Percentiles rank a stretch among this genome's conserved stretches.
phyloP scores from a whole-genome alignment of 2,113 vertebrate species.

The Atractosteus spatula region DNA sequence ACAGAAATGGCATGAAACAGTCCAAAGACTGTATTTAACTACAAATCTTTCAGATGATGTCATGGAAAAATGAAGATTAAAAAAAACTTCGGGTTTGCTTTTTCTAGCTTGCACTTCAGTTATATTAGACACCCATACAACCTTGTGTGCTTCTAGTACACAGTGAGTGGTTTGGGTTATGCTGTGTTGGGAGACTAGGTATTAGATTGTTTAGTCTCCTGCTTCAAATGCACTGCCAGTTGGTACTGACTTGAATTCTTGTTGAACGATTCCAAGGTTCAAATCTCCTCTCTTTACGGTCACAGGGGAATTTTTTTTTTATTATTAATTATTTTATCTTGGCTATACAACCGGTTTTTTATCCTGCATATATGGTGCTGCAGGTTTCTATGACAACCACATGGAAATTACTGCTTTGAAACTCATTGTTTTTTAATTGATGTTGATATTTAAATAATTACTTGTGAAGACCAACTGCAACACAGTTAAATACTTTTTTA shows the following conservation, averaged over 20 bases:
- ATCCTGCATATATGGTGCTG: no score
- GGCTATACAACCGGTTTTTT: no score
- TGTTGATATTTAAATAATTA: no score
- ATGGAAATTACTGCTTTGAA: no score
- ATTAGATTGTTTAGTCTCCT: slow-evolving; percentile 1
- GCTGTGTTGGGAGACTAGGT: neutral
- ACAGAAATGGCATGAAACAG: slow-evolving; percentile 30
- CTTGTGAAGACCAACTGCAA: no score
- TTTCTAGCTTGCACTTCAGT: slow-evolving; percentile 6
- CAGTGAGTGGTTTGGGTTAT: neutral
- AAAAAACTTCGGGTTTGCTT: slow-evolving; percentile 12
- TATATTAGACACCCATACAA: neutral
- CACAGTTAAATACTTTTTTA: no score
- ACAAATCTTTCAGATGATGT: slow-evolving; percentile 32
- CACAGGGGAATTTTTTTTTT: no score
- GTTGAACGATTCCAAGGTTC: neutral
- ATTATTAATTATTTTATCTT: no score
- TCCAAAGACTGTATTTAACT: slow-evolving; percentile 22
- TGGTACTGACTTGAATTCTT: neutral
- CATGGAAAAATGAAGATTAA: slow-evolving; percentile 31
- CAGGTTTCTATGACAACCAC: no score
- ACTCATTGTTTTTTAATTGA: no score
- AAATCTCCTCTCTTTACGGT: no score
- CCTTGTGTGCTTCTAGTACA: neutral
- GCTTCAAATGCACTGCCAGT: neutral